A percentile compares a stretch with the other conserved stretches of the same genome.
Evolutionary conservation across 2,113 vertebrate genomes (phyloP).

Genomic region (Phoxinus phoxinus): DNA sequence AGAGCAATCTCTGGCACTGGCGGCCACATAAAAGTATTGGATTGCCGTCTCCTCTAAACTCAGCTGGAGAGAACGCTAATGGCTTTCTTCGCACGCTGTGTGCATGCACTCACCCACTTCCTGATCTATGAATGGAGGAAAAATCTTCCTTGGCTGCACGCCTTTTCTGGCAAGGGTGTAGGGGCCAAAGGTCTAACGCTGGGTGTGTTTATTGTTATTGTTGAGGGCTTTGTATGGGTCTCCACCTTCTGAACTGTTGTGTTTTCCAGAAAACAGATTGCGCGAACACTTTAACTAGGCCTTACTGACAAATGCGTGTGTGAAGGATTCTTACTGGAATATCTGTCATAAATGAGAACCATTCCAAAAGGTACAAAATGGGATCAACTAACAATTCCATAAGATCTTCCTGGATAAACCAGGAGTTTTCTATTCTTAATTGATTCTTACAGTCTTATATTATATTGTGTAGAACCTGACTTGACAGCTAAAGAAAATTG

Average conservation of each 20-base stretch:
- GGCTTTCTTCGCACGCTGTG: conserved; percentile 29
- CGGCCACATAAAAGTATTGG: conserved; percentile 38
- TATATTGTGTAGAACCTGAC: not conserved
- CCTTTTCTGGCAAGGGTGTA: not conserved
- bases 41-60: conserved; percentile 39
- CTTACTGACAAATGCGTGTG: not conserved
- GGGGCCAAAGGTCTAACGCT: conserved; percentile 49
- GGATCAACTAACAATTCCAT: not conserved
- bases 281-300: not conserved
- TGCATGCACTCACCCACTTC: conserved; percentile 2
- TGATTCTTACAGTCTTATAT: not conserved
- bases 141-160: conserved; percentile 19
- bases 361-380: too few species aligned
- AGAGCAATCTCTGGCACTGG: conserved; percentile 28
- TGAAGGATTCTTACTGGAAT: not conserved
- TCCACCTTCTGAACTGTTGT: conserved; percentile 28
- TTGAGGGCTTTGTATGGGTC: conserved; percentile 44
- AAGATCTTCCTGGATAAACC: not conserved
- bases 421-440: not conserved
- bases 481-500: not conserved
- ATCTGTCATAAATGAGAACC: not conserved
- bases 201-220: conserved; percentile 57
- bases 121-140: not conserved
- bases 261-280: conserved; percentile 32
- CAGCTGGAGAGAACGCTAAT: conserved; percentile 39